Evolutionary conservation across 1,140 invertebrate species (phyloP).

Genomic region (Eriocheir sinensis): DNA sequence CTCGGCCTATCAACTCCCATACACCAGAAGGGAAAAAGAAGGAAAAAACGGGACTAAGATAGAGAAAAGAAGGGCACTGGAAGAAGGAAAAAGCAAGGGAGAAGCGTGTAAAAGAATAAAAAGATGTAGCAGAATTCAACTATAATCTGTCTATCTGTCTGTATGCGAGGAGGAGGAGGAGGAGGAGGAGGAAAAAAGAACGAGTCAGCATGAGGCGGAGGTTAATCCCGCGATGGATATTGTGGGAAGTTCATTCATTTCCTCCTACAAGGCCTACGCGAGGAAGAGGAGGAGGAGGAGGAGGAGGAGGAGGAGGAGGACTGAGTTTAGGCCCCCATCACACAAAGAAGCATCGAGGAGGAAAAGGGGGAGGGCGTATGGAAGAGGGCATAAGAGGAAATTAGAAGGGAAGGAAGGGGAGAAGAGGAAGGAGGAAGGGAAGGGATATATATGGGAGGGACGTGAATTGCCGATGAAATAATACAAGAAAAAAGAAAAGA

Average conservation of each 20-base stretch:
- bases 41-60: too few species aligned
- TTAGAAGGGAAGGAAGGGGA: not conserved
- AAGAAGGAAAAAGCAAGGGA: too few species aligned
- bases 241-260: not conserved
- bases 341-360: not conserved
- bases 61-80: too few species aligned
- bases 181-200: conserved; percentile 4
- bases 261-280: not conserved
- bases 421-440: not conserved
- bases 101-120: too few species aligned
- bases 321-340: too few species aligned
- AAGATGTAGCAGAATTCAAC: too few species aligned
- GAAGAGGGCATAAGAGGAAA: not conserved
- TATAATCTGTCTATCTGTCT: too few species aligned
- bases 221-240: not conserved
- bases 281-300: not conserved
- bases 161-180: not conserved
- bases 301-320: not conserved
- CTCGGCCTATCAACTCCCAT: too few species aligned
- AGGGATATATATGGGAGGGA: too few species aligned
- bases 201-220: not conserved
- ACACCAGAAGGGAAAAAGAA: too few species aligned
- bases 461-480: too few species aligned
- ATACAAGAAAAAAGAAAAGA: not conserved
- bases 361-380: not conserved